Evolutionary conservation across 1,140 invertebrate genomes (phyloP).

Genomic region (Drosophila ambigua): DNA sequence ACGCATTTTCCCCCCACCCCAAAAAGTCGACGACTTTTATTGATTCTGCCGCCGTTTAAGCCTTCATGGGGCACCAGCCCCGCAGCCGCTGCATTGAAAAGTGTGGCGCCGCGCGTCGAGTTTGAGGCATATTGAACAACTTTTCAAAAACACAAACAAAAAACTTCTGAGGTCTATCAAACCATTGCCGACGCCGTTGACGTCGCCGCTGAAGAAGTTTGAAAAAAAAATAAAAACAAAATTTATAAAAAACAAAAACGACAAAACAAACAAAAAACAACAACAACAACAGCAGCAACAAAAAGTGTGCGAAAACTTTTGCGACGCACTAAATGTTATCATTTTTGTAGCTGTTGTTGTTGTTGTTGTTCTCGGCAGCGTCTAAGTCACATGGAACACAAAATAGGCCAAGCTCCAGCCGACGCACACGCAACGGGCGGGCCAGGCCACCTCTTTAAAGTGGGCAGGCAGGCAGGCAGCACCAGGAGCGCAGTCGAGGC

Average conservation of each 20-base stretch:
- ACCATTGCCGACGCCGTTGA: slow-evolving; percentile 36
- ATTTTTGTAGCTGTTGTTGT: slow-evolving; percentile 37
- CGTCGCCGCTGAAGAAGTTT: slow-evolving; percentile 53
- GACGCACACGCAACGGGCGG: neutral
- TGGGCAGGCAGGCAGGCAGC: no score
- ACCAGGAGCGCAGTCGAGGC: no score
- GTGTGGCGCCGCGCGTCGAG: slow-evolving; percentile 2
- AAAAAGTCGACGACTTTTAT: slow-evolving; percentile 45
- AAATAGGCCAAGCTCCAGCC: slow-evolving; percentile 6
- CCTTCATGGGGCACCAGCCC: neutral
- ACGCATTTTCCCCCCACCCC: neutral
- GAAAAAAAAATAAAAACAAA: slow-evolving; percentile 51
- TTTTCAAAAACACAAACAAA: slow-evolving; percentile 75
- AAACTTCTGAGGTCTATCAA: slow-evolving; percentile 73
- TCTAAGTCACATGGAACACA: slow-evolving; percentile 55
- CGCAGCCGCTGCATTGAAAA: slow-evolving; percentile 4
- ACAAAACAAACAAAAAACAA: slow-evolving; percentile 20
- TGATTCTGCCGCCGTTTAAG: slow-evolving; percentile 15
- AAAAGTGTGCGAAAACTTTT: slow-evolving; percentile 69
- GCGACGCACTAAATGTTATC: slow-evolving; percentile 80
- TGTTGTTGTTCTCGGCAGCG: slow-evolving; percentile 49
- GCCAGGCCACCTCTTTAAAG: no score
- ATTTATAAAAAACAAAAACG: slow-evolving; percentile 38
- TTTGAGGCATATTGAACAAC: slow-evolving; percentile 45
- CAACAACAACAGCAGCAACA: slow-evolving; percentile 31